Percentiles rank a stretch among this genome's conserved stretches.
Conservation (phyloP, 2,113 vertebrate species). For the Aegypius monachus region DNA sequence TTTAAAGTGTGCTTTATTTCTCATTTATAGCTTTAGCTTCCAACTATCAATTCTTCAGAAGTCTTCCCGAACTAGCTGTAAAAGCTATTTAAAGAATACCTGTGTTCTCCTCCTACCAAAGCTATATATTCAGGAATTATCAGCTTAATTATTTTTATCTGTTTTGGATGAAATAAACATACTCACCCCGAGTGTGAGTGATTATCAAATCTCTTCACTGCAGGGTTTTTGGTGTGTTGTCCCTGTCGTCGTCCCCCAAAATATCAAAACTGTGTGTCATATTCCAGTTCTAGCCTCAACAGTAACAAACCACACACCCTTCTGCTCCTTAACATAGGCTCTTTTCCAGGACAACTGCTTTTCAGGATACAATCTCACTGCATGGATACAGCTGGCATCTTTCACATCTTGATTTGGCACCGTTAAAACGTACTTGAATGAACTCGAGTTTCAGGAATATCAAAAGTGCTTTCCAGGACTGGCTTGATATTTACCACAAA, state of each 20-base stretch:
- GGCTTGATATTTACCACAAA: accelerated
- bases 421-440: accelerated
- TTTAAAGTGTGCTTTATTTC: background rate
- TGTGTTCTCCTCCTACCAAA: background rate
- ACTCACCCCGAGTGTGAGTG: accelerated
- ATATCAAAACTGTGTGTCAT: background rate
- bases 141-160: background rate
- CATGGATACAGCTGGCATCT: background rate
- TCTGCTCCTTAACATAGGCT: background rate
- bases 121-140: background rate
- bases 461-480: background rate
- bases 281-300: background rate
- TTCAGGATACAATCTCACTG: background rate
- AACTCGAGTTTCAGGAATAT: background rate
- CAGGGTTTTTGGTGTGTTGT: background rate
- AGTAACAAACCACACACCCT: no score
- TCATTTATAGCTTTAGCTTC: background rate
- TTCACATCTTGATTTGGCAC: background rate
- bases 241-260: background rate
- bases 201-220: background rate
- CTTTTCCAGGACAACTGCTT: background rate
- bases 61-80: background rate
- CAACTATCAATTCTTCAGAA: background rate
- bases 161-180: background rate
- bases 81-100: background rate